Evolutionary conservation across 2,113 vertebrate genomes (phyloP), one percentile per base, ranked within the genome.

Genomic region (Pseudorhombus dupliciocellatus): DNA sequence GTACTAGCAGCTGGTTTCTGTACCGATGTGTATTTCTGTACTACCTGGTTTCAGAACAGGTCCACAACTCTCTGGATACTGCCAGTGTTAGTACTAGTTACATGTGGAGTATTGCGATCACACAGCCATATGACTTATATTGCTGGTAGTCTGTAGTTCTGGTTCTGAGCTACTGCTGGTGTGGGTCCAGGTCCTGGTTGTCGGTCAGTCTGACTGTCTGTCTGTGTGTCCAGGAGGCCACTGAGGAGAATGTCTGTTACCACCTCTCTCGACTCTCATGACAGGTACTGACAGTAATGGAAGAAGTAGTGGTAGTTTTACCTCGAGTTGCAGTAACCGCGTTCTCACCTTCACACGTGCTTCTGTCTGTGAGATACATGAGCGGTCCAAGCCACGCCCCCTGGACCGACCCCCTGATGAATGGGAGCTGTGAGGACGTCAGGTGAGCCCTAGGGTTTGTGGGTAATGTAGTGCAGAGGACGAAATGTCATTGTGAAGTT

Each of bases 201-300:
- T 9, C 16, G 37, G 48, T 18, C 21, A n/a, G 7, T 64, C 24
- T 78, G 22, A 30, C 16, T 60, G 15, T 48, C 7, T 69, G 20
- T 66, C 2, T 89, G 53, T 87, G 8, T 81, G 66, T 91, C 92
- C 77, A 97, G 95, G 93, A 93, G 92, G 73, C 88, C 79, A 83
- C 79, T 92, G 72, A 94, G 94, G 91, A 94, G 93, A 90, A 92
- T 94, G 90, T 94, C 95, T 89, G 86, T 91, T 76, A 86, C 90
- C 82, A 92, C 85, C 83, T 94, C 93, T 61, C 89, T 90, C 25
- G 93, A 93, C 83, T 90, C 91, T 73, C 87, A 92, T 37, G 95
- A 95, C 91, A 95, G 95, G 96, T 90, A 83, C n/a, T 53, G 7
- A 8, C 58, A 1, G 10, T 28, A n/a, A 14, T 37, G 55, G 0